Percentiles rank a stretch among this genome's conserved stretches.
phyloP scores from a whole-genome alignment of 1,140 invertebrate species.

The Calliopsis andreniformis region DNA sequence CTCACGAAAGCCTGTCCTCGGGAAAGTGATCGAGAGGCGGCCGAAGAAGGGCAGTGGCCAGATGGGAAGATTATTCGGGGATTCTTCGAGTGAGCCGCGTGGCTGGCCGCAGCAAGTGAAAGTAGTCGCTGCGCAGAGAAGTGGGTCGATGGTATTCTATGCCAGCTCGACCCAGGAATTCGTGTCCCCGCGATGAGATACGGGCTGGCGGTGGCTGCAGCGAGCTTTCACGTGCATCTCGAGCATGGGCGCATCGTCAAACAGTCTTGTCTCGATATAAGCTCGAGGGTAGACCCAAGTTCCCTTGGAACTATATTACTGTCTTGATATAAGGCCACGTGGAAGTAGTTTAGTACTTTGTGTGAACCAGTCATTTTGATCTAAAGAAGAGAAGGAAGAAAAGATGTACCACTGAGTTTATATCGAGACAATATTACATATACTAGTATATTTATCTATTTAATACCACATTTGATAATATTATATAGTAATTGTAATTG shows the following conservation, averaged over 20 bases:
- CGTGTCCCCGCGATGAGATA: slow-evolving; percentile 28
- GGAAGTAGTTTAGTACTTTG: too few species aligned
- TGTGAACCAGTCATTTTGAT: too few species aligned
- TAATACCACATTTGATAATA: too few species aligned
- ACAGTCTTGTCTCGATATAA: too few species aligned
- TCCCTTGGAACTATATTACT: too few species aligned
- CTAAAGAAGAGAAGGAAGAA: too few species aligned
- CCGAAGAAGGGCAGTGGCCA: background rate
- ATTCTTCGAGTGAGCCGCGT: slow-evolving; percentile 30
- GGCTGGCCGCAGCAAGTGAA: slow-evolving; percentile 68
- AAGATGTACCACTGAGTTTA: too few species aligned
- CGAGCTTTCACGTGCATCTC: slow-evolving; percentile 17
- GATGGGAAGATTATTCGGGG: slow-evolving; percentile 46
- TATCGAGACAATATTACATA: too few species aligned
- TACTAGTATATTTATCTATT: too few species aligned
- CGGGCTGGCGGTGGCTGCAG: slow-evolving; percentile 30
- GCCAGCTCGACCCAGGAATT: slow-evolving; percentile 42
- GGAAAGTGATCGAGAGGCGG: slow-evolving; percentile 14
- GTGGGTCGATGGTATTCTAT: slow-evolving; percentile 61
- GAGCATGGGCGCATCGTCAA: background rate
- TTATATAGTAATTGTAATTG: too few species aligned
- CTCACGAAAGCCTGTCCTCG: background rate
- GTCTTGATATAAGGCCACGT: too few species aligned
- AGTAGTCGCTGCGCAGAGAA: slow-evolving; percentile 68
- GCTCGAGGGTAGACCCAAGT: too few species aligned